Conservation (phyloP, 2,888 invertebrate species). For the Calameuta pallipes region DNA sequence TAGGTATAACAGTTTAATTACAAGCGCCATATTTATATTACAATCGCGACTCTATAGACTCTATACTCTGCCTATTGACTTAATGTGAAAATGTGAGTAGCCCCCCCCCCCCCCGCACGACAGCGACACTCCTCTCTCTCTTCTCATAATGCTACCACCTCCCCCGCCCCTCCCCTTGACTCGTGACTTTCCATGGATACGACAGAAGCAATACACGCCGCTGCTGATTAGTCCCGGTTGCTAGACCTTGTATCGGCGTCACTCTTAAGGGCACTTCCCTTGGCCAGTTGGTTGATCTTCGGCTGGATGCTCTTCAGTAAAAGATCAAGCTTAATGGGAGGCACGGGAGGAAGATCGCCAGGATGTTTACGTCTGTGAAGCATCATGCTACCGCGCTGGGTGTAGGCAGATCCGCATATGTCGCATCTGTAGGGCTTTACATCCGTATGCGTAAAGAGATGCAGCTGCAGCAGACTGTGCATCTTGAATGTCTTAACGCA, state of each 20-base stretch:
- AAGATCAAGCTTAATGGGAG: constrained; percentile 14
- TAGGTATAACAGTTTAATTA: no score
- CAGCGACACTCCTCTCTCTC: no score
- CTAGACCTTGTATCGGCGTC: neutral
- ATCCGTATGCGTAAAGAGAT: constrained; percentile 16
- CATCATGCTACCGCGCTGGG: constrained; percentile 18
- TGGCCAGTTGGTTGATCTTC: constrained; percentile 17
- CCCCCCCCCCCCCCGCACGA: no score
- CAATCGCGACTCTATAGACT: no score
- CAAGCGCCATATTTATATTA: no score
- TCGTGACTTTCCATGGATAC: no score
- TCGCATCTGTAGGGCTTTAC: constrained; percentile 20
- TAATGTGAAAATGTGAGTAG: no score
- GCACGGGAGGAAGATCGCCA: constrained; percentile 7
- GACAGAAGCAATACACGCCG: no score
- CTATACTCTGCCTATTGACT: no score
- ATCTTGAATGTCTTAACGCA: constrained; percentile 14
- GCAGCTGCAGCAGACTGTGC: constrained; percentile 16
- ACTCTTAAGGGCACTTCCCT: neutral
- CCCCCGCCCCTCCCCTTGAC: no score
- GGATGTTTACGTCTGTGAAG: constrained; percentile 18
- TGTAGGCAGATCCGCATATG: constrained; percentile 17
- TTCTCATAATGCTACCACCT: no score
- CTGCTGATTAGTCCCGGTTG: no score
- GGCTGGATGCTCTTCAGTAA: constrained; percentile 17